phyloP scores from a whole-genome alignment of 1,140 invertebrate genomes.

The Pygmarrhopalites habei region DNA sequence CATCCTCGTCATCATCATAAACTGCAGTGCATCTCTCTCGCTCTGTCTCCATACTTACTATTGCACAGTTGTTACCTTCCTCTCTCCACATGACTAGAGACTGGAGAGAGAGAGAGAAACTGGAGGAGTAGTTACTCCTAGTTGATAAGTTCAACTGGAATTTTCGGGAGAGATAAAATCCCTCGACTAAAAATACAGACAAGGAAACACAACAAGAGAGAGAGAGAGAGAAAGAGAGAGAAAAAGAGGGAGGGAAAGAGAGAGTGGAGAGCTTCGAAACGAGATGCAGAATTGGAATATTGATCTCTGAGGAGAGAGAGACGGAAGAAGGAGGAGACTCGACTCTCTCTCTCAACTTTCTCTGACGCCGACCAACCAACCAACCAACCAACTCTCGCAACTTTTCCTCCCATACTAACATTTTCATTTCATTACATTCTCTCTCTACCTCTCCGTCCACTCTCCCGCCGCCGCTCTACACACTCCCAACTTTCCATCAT shows the following conservation, averaged over 20 bases:
- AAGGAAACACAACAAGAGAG: background rate
- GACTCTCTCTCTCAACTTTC: conserved; percentile 21
- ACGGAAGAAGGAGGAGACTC: conserved; percentile 25
- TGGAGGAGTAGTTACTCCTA: no score
- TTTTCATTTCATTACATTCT: conserved; percentile 23
- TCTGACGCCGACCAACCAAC: conserved; percentile 5
- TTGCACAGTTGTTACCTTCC: background rate
- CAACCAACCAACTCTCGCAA: conserved; percentile 14
- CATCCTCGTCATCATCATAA: conserved; percentile 5
- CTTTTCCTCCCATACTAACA: conserved; percentile 25
- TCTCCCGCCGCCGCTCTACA: background rate
- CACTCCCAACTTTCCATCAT: no score
- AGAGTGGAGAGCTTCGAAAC: conserved; percentile 2
- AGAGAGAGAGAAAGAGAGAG: background rate
- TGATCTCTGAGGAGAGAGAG: conserved; percentile 19
- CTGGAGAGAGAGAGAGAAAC: no score
- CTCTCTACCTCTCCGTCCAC: background rate
- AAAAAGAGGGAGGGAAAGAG: background rate
- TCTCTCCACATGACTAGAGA: background rate
- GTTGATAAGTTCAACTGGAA: background rate
- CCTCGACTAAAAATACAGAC: no score
- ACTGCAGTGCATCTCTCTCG: background rate
- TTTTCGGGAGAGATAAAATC: background rate
- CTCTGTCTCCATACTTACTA: conserved; percentile 1
- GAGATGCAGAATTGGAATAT: conserved; percentile 23